Evolutionary conservation across 2,113 vertebrate species (phyloP).

Genomic region (Craseonycteris thonglongyai): DNA sequence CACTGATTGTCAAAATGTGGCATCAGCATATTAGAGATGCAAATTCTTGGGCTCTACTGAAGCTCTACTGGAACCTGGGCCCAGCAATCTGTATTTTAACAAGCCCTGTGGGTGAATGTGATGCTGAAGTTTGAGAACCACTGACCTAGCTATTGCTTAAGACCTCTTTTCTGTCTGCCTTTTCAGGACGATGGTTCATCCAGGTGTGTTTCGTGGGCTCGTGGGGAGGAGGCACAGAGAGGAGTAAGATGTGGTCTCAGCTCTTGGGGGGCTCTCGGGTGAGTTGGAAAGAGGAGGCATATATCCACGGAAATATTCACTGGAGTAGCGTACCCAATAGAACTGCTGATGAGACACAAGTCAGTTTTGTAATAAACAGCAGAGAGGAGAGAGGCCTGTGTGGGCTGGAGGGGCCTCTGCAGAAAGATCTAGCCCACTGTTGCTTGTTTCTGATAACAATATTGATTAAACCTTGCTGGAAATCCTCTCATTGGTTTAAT

Average conservation of each 20-base stretch:
- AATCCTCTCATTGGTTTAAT: not conserved
- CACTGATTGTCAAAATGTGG: too few relatives aligned
- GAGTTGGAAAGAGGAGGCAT: not conserved
- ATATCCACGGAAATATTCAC: not conserved
- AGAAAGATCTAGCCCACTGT: not conserved
- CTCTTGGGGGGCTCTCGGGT: not conserved
- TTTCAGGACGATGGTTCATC: not conserved
- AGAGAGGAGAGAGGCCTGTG: not conserved
- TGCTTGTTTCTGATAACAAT: not conserved
- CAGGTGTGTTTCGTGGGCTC: not conserved
- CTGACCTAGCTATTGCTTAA: not conserved
- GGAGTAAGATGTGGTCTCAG: not conserved
- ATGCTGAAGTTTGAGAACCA: not conserved
- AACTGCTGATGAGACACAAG: not conserved
- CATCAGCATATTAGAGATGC: not conserved
- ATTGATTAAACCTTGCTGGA: not conserved
- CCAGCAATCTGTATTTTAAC: not conserved
- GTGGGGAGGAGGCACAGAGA: not conserved
- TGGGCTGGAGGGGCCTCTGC: not conserved
- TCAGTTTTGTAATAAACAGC: not conserved
- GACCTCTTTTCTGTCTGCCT: not conserved
- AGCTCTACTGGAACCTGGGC: not conserved
- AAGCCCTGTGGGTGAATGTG: not conserved
- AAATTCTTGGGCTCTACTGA: not conserved
- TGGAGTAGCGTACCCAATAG: not conserved